A percentile compares a stretch with the other conserved stretches of the same genome.
phyloP scores from a whole-genome alignment of 2,888 invertebrate genomes.

The Tetramorium bicarinatum region DNA sequence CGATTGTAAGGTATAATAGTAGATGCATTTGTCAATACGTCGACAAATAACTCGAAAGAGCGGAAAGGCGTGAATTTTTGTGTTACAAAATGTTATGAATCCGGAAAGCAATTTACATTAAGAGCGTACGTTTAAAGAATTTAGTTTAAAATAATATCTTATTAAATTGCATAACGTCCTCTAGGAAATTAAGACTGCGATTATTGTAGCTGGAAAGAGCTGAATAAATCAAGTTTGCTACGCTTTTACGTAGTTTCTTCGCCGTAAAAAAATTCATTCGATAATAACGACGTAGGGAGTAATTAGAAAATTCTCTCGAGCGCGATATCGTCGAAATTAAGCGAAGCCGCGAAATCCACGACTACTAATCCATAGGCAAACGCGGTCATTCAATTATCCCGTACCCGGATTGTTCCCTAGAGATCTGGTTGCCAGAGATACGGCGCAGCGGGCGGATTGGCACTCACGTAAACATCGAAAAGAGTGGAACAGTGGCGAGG shows the following conservation, averaged over 20 bases:
- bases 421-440: constrained; percentile 11
- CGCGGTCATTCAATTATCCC: constrained; percentile 64
- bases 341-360: constrained; percentile 1
- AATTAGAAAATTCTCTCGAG: constrained; percentile 11
- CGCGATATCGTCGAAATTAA: constrained; percentile 4
- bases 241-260: not conserved
- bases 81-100: not conserved
- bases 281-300: constrained; percentile 5
- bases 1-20: constrained; percentile 1
- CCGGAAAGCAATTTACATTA: not conserved
- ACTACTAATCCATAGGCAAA: constrained; percentile 56
- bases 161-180: not conserved
- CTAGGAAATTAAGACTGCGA: not conserved
- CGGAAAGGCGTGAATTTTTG: not conserved
- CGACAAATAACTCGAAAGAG: not conserved
- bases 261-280: not conserved
- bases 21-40: constrained; percentile 31
- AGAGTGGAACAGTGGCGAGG: constrained; percentile 55
- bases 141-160: not conserved
- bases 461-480: constrained; percentile 54
- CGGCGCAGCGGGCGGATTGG: constrained; percentile 13
- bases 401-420: constrained; percentile 29
- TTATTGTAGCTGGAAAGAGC: not conserved
- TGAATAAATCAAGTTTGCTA: not conserved
- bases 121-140: not conserved